Base-by-base conservation (phyloP, 1,140 invertebrate genomes). In the Sinella curviseta region DNA sequence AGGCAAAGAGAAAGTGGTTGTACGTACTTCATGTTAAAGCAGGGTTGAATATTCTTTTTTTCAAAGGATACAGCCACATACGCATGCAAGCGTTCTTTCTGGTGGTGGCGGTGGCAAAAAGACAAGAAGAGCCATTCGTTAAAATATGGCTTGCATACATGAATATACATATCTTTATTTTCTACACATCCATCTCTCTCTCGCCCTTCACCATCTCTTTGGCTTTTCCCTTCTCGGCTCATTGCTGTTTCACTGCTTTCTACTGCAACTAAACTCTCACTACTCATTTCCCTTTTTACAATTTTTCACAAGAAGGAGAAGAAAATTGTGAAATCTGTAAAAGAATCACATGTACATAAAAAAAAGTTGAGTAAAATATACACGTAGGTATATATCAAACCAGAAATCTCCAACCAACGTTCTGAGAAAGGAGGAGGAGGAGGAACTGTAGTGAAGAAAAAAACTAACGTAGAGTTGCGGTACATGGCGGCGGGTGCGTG, bases 101-200 rank as follows among this genome's bases (percentile, higher is more conserved):
- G 39, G 39, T 48, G 39, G 39, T 48, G 39, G n/a, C n/a, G n/a
- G 39, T 8, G 39, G 17, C 4, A 48, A 17, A 4, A 48, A 60
- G 57, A 60, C 57, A 60, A 17, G 57, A 26, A 60, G 17, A 17
- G 24, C 12, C 24, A 16, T 26, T 60, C 57, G 57, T 60, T 60
- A 60, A 60, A 60, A 17, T n/a, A 60, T 60, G 57, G 57, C 24
- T 60, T n/a, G 24, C 57, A 60, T 60, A 26, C 57, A 60, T 60
- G 57, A 60, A 60, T 60, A 60, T 60, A 60, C 57, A 60, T 60
- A 60, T 60, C 57, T 60, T 60, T 60, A n/a, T n/a, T 60, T 60
- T 48, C 3, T 26, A 14, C 57, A 60, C 57, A 60, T 60, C 57
- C 57, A 60, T 60, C 57, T 60, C 57, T 60, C 57, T n/a, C 57